Percentiles rank a stretch among this genome's conserved stretches.
These are phyloP conservation scores for Morone chrysops DNA, from an alignment of 2,113 vertebrate genomes.

Conservation along the genomic window DNA sequence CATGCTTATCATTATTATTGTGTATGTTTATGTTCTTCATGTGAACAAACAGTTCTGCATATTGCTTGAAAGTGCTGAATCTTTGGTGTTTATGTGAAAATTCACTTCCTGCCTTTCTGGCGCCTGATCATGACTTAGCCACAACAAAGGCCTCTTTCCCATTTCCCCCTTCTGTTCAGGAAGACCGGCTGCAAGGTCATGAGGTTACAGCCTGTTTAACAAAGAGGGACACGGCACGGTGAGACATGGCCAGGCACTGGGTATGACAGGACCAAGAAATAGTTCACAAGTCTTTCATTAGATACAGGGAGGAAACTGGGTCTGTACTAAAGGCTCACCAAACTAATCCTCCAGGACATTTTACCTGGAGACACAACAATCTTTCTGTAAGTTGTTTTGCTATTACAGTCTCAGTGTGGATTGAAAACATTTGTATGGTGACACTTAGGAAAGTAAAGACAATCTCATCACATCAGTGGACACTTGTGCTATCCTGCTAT, in stretches of 20 bases:
- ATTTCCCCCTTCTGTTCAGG: constrained; percentile 27
- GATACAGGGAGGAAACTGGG: constrained; percentile 4
- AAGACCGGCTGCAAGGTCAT: constrained; percentile 42
- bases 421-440: background rate
- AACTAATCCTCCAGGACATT: background rate
- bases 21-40: constrained; percentile 8
- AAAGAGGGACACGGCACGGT: background rate
- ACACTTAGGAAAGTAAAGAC: background rate
- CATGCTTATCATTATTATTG: constrained; percentile 29
- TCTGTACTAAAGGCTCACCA: background rate
- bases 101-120: constrained; percentile 73
- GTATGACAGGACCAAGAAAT: background rate
- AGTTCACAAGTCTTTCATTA: constrained; percentile 6
- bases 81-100: constrained; percentile 66
- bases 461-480: background rate
- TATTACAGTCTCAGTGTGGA: background rate
- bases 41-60: constrained; percentile 43
- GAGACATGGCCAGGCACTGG: background rate
- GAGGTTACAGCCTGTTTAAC: constrained; percentile 45
- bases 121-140: constrained; percentile 70
- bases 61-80: constrained; percentile 63
- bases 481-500: background rate
- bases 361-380: background rate
- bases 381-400: background rate
- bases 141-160: constrained; percentile 65